Evolutionary conservation across 2,797 vertebrate genomes (phyloP), one percentile per base, ranked within the genome.

Genomic region (Vespertilio murinus): DNA sequence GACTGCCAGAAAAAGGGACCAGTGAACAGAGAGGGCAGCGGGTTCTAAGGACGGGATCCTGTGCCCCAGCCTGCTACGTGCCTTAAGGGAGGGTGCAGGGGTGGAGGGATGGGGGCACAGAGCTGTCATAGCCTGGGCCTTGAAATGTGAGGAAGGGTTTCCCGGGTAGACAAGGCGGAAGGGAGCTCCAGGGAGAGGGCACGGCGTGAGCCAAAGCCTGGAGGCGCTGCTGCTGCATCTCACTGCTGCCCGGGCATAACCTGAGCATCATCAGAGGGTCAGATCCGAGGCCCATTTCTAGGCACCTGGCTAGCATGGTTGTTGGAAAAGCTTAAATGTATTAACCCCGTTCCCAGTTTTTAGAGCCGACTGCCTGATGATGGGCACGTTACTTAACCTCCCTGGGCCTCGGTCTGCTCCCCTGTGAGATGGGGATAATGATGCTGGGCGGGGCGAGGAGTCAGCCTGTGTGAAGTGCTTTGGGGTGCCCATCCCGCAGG

Each of bases 1-100:
- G 28, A n/a, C 22, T 38, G 47, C 35, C 1, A 0, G 30, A 54
- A 22, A 2, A n/a, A 56, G 81, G 30, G 40, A 49, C 5, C 0
- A 33, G 67, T 1, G 77, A 35, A 23, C 64, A 54, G 65, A 75
- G n/a, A 82, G 35, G 49, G 49, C 28, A 23, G 49, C 25, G 5
- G 18, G 18, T 52, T 13, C 65, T 6, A 5, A 86, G 59, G 54
- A 65, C 0, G 0, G 82, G 20, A 17, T 71, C 69, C 61, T n/a
- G 4, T 12, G 3, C 49, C 10, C 3, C 42, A 30, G 70, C 11
- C 1, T 4, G 0, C 61, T 13, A 0, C 0, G 0, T 8, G 42
- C 0, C 2, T 18, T 4, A 14, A 11, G 13, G 71, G 59, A 56
- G 59, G 80, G 33, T 11, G 71, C 23, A 16, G 59, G 86, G 52